phyloP scores from a whole-genome alignment of 2,888 invertebrate species.

The Anodontia alba region DNA sequence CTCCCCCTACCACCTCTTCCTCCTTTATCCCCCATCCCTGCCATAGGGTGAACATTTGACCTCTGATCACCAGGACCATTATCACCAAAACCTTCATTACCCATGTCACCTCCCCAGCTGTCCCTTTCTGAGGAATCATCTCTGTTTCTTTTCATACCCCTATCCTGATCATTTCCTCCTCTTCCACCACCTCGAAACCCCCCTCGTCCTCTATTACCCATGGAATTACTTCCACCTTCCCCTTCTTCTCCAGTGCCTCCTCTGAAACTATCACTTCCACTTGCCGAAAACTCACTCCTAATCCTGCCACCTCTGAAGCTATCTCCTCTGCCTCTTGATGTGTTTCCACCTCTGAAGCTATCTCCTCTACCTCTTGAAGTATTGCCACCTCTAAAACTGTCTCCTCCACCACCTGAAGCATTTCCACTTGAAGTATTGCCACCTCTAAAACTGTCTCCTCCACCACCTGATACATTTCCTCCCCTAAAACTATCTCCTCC shows the following conservation, averaged over 20 bases:
- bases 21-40: slow-evolving; percentile 16
- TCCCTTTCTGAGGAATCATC: slow-evolving; percentile 44
- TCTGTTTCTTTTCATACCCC: slow-evolving; percentile 42
- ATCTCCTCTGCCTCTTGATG: not conserved
- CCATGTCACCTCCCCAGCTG: slow-evolving; percentile 20
- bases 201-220: slow-evolving; percentile 27
- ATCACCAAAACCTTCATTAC: slow-evolving; percentile 22
- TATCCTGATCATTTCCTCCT: slow-evolving; percentile 45
- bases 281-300: not conserved
- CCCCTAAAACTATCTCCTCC: slow-evolving; percentile 25
- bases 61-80: slow-evolving; percentile 29
- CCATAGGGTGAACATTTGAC: slow-evolving; percentile 26
- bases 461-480: not conserved
- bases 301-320: slow-evolving; percentile 14
- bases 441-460: not conserved
- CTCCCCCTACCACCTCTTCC: not conserved
- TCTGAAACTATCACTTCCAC: slow-evolving; percentile 8
- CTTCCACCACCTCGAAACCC: slow-evolving; percentile 20
- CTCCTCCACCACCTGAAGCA: not conserved
- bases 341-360: slow-evolving; percentile 17
- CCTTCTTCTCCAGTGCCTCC: slow-evolving; percentile 18
- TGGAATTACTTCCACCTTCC: slow-evolving; percentile 17
- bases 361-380: not conserved
- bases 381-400: slow-evolving; percentile 15
- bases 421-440: slow-evolving; percentile 15